A percentile compares a stretch with the other conserved stretches of the same genome.
Conservation (phyloP, 92 coral and sea anemone species). For the Paramuricea clavata region DNA sequence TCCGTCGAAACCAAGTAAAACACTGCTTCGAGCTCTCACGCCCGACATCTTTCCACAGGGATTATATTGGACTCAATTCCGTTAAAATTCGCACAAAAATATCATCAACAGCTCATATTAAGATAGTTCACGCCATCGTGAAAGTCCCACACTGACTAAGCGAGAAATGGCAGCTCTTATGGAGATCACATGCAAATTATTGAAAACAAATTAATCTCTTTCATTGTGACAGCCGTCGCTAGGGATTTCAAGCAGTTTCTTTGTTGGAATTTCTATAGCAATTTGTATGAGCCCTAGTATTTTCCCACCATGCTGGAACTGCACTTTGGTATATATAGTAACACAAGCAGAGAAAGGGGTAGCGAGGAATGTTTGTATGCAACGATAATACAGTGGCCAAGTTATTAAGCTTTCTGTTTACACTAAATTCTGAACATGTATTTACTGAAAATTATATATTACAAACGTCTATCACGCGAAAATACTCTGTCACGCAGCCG, state of each 20-base stretch:
- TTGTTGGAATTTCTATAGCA: conserved; percentile 3
- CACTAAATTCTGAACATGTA: background rate
- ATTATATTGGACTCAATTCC: background rate
- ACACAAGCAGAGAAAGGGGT: background rate
- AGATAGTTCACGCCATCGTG: conserved; percentile 14
- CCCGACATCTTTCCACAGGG: conserved; percentile 24
- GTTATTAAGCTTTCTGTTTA: background rate
- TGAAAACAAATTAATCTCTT: conserved; percentile 39
- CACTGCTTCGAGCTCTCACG: conserved; percentile 38
- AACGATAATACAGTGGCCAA: background rate
- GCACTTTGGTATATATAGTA: background rate
- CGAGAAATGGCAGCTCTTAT: background rate
- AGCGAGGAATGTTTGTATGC: background rate
- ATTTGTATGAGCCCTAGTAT: background rate
- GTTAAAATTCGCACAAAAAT: background rate
- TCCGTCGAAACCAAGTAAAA: conserved; percentile 23
- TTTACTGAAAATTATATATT: background rate
- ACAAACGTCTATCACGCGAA: background rate
- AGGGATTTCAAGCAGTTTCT: conserved; percentile 9
- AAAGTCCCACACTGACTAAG: conserved; percentile 25
- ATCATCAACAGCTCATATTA: background rate
- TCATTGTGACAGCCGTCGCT: conserved; percentile 43
- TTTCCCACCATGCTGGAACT: background rate
- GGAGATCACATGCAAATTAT: conserved; percentile 52
- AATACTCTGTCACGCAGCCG: background rate